phyloP scores from a whole-genome alignment of 2,797 vertebrate genomes.

The Pogoniulus pusillus region DNA sequence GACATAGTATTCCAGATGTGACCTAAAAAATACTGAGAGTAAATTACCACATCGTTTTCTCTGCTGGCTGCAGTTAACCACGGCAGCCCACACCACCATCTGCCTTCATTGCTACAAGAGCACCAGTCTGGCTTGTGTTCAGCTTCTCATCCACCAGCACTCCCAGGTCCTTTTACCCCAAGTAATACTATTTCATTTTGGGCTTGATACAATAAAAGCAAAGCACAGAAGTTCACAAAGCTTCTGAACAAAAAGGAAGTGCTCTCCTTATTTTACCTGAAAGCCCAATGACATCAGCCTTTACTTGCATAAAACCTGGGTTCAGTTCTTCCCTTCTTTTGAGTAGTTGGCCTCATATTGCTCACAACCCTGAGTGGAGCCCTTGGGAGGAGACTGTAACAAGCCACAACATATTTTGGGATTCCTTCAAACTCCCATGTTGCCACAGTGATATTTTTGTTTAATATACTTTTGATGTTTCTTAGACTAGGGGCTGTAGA shows the following conservation, averaged over 20 bases:
- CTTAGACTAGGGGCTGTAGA: neutral
- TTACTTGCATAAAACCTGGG: neutral
- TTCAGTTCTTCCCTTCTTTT: slow-evolving; percentile 14
- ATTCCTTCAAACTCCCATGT: neutral
- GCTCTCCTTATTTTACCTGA: neutral
- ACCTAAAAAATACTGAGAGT: neutral
- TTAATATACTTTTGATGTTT: neutral
- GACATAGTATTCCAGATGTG: neutral
- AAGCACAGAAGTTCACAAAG: neutral
- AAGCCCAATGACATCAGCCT: slow-evolving; percentile 1
- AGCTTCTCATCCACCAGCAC: neutral
- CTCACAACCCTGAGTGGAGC: neutral
- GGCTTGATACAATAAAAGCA: neutral
- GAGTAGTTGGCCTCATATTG: neutral
- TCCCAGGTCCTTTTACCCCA: neutral
- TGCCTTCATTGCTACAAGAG: neutral
- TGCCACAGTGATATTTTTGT: neutral
- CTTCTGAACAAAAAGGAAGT: neutral
- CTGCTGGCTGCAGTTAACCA: neutral
- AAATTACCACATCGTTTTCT: neutral
- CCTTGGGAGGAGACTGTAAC: neutral
- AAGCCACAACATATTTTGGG: slow-evolving; percentile 11
- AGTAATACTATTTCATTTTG: neutral
- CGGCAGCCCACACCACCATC: neutral
- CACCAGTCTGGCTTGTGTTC: neutral